Base-by-base conservation (phyloP, 92 coral and sea anemone species). In the Bergia sp. region DNA sequence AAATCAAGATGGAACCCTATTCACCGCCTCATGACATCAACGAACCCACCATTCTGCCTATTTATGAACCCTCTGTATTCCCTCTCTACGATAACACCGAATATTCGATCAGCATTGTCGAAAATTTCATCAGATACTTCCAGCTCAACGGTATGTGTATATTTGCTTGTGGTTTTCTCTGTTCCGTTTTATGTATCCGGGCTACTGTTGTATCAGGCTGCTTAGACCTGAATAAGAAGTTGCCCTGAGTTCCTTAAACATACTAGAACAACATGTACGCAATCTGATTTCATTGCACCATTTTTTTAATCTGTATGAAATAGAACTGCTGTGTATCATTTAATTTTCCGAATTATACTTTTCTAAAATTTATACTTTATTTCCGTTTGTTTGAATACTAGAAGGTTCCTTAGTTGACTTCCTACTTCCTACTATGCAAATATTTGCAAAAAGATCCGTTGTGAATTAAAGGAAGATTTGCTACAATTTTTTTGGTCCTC, bases 101-200 rank as follows among this genome's bases (percentile, higher is more conserved):
- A 37, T 95, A 88, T 73, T 91, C 96, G n/a, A 90, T 93, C 77
- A 88, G 45, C 71, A 90, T 93, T 37, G 94, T 93, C 20, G 94
- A 95, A 77, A 92, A 93, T 80, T 93, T 94, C 82, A 91, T 94
- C 23, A 79, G 87, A 41, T 88, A 87, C 69, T 92, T 83, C 82
- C 90, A 83, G 39, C 42, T 37, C 2, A 79, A 36, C 83, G 86
- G 86, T 83, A 83, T 23, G 86, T 83, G 42, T 41, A 10, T 82
- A 7, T 29, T 21, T 7, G 37, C n/a, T 20, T 2, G 50, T 41
- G 45, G 42, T 67, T 83, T 42, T 37, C 12, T 82, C n/a, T 38
- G n/a, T 66, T 44, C 86, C 86, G 7, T 42, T 37, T n/a, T 43
- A 3, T 64, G 21, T 43, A 37, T 81, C 45, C 23, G 44, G 43